Conservation (phyloP, 2,888 invertebrate genomes). For the Melinaea menophilus region DNA sequence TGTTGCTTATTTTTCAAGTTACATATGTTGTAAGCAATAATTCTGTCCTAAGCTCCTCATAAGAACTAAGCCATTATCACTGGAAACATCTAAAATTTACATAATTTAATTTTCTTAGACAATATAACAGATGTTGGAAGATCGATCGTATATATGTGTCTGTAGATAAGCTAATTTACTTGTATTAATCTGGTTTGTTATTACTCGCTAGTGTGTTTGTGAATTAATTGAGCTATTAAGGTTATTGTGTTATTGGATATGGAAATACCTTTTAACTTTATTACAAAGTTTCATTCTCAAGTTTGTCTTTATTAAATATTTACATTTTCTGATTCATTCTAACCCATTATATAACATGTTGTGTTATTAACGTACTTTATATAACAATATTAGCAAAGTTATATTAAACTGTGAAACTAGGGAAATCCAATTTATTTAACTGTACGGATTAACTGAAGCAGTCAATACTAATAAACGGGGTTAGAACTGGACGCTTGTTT, state of each 20-base stretch:
- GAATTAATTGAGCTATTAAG: background rate
- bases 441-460: slow-evolving; percentile 11
- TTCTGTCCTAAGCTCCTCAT: slow-evolving; percentile 38
- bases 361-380: background rate
- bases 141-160: slow-evolving; percentile 22
- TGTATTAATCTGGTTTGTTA: slow-evolving; percentile 10
- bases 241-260: background rate
- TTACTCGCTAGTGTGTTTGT: background rate
- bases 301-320: slow-evolving; percentile 3
- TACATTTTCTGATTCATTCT: background rate
- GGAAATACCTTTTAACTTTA: background rate
- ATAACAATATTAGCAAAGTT: slow-evolving; percentile 5
- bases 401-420: slow-evolving; percentile 2
- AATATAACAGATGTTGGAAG: slow-evolving; percentile 34
- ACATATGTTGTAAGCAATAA: slow-evolving; percentile 36
- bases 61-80: slow-evolving; percentile 40
- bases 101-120: slow-evolving; percentile 42
- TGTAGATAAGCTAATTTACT: slow-evolving; percentile 21
- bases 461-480: slow-evolving; percentile 28
- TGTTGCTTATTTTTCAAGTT: slow-evolving; percentile 33
- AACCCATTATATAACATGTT: background rate
- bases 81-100: slow-evolving; percentile 42
- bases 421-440: slow-evolving; percentile 5
- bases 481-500: slow-evolving; percentile 28
- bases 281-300: background rate